These are phyloP conservation scores for Daboia siamensis DNA, from an alignment of 2,113 vertebrate genomes.

Conservation along the genomic window DNA sequence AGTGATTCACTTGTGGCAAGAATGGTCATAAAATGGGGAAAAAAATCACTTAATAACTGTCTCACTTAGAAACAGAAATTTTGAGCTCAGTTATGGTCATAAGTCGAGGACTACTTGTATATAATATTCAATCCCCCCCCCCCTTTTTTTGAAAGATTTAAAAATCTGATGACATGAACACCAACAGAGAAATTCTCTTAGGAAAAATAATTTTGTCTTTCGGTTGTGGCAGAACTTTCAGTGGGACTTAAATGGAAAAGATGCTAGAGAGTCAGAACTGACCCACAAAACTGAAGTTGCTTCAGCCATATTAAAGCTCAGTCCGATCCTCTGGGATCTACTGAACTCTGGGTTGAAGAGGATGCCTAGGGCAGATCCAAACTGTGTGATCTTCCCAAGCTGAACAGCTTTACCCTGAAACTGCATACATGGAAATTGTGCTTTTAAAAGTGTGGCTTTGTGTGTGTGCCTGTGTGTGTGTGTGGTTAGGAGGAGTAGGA, in stretches of 20 bases:
- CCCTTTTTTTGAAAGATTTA: no score
- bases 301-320: neutral
- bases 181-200: neutral
- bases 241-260: neutral
- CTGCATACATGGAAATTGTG: neutral
- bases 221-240: neutral
- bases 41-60: no score
- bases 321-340: neutral
- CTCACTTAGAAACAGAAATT: no score
- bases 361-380: no score
- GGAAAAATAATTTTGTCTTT: neutral
- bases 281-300: neutral
- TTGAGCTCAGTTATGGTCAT: no score
- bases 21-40: no score
- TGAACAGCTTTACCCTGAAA: neutral
- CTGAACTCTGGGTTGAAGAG: neutral
- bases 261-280: neutral
- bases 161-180: neutral
- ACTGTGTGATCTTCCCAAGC: neutral
- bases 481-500: neutral
- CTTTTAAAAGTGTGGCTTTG: neutral
- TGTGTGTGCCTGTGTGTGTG: neutral
- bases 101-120: no score
- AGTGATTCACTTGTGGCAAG: no score
- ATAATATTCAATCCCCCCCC: no score